These are phyloP conservation scores for Meriones unguiculatus DNA, from an alignment of 2,113 vertebrate genomes.

Conservation along the genomic window DNA sequence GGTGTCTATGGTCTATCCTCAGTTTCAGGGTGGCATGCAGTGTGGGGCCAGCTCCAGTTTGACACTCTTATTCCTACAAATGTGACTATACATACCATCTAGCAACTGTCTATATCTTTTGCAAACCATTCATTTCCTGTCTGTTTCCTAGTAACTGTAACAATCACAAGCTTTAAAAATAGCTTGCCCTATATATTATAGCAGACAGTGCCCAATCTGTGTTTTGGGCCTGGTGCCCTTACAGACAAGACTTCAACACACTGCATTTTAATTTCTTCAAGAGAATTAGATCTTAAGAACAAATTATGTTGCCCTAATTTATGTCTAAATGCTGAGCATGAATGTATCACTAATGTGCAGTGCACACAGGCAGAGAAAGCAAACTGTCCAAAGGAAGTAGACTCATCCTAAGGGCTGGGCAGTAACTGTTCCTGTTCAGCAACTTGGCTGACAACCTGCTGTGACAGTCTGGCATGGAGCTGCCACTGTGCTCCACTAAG, in stretches of 20 bases:
- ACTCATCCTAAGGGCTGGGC: not conserved
- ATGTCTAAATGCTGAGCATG: constrained; percentile 48
- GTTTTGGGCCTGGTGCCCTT: constrained; percentile 72
- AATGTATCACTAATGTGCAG: not conserved
- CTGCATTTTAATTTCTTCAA: constrained; percentile 67
- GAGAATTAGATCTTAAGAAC: constrained; percentile 70
- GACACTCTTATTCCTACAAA: constrained; percentile 55
- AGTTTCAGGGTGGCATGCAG: not conserved
- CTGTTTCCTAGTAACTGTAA: constrained; percentile 81
- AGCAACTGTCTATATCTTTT: constrained; percentile 74
- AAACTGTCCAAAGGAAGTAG: not conserved
- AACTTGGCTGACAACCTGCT: not conserved
- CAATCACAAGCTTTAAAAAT: constrained; percentile 82
- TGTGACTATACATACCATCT: constrained; percentile 58
- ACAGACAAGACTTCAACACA: constrained; percentile 70
- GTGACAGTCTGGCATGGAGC: not conserved
- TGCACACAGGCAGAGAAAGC: constrained; percentile 9
- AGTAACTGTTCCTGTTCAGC: not conserved
- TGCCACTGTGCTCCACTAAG: not conserved
- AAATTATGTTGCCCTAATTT: constrained; percentile 56
- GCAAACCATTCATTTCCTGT: constrained; percentile 79
- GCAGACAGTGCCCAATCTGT: constrained; percentile 75
- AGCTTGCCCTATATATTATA: constrained; percentile 80
- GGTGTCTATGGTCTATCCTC: not conserved
- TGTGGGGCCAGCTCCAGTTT: constrained; percentile 27